Evolutionary conservation across 37 sponge, comb jelly and placozoan species (phyloP).

Genomic region (Crambe crambe): DNA sequence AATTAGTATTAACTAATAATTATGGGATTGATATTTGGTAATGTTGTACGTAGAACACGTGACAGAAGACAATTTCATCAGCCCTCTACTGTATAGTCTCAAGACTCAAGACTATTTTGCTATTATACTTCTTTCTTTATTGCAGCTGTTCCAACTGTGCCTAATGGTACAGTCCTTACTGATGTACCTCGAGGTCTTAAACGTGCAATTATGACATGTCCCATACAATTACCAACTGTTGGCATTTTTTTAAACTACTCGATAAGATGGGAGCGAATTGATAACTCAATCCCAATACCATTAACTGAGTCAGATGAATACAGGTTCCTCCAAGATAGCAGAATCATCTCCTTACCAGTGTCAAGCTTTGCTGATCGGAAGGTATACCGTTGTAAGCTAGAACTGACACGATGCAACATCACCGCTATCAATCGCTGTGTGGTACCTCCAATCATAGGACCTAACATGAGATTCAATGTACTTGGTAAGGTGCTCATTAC

Average conservation of each 20-base stretch:
- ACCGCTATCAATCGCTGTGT: background rate
- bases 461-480: background rate
- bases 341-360: background rate
- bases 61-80: too few species aligned
- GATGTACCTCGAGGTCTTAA: background rate
- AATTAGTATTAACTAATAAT: too few species aligned
- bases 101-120: too few species aligned
- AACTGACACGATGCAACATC: background rate
- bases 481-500: background rate
- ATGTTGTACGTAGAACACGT: too few species aligned
- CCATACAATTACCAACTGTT: background rate
- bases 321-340: background rate
- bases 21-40: too few species aligned
- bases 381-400: background rate
- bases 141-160: background rate
- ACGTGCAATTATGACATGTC: background rate
- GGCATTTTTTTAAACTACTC: too few species aligned
- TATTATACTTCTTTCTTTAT: too few species aligned
- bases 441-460: background rate
- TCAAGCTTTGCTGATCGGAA: background rate
- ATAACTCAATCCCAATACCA: too few species aligned
- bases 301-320: too few species aligned
- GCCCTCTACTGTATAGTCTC: too few species aligned
- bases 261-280: too few species aligned
- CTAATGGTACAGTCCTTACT: background rate